Base-by-base conservation (phyloP, 2,888 invertebrate species). In the Scaptomyza caliginosa region DNA sequence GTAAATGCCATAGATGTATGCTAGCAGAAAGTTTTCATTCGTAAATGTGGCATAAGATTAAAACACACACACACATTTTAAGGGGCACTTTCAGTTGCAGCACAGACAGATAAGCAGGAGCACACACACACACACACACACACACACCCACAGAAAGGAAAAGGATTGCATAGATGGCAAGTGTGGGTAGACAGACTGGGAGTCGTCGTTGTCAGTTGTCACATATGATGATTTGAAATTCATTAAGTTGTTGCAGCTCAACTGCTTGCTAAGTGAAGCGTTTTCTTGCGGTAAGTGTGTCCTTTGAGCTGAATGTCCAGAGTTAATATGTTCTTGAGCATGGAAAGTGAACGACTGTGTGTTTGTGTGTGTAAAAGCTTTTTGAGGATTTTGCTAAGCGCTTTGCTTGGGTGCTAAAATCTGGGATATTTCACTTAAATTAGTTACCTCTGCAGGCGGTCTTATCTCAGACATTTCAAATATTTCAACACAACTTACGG, bases 241-340 rank as follows among this genome's bases (percentile, higher is more conserved):
- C 72, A 72, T 72, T 76, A 56, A 65, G 66, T 76, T 72, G 58
- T 52, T 76, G 77, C 72, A 65, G 58, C 77, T 72, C 51, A 72
- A 48, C 48, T 75, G 42, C 32, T 59, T 71, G 58, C 56, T 55
- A 65, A 71, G 32, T 76, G 58, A 65, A 76, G 49, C 72, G 40
- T 43, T 65, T 70, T 30, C 66, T 38, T 65, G 46, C 48, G 64
- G 28, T 63, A 70, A 74, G 46, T 70, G 70, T 13, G 38, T 16
- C 32, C 11, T 43, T 32, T 23, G 40, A 49, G 45, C 38, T 36
- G 24, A 4, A 17, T 11, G 10, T 13, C 30, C 7, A 13, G 1
- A 13, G 16, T 24, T 11, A 4, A 30, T 8, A 21, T 23, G 13
- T 10, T 17, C 19, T 32, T 16, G 30, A n/a, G 8, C n/a, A 13